Base-by-base conservation (phyloP, 2,113 vertebrate genomes). In the Urocitellus parryii region DNA sequence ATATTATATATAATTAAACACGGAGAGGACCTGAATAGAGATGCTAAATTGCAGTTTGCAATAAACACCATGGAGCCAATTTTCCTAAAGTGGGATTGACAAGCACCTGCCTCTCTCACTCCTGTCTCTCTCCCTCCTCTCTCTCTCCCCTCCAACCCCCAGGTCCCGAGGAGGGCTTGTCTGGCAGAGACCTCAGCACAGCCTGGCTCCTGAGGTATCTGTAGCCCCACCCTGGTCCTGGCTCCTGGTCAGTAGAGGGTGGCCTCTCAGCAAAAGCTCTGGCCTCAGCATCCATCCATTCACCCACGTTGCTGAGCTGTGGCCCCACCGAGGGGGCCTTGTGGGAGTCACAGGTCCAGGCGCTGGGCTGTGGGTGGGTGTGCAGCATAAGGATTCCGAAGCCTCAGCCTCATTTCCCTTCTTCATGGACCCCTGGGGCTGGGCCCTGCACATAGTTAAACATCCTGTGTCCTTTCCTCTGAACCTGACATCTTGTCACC, bases 51-150 rank as follows among this genome's bases (percentile, higher is more conserved):
- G 95, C 84, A 92, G 96, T 96, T 97, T 96, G 95, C 95, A 83
- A 76, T 92, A 96, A 97, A 95, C 96, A 95, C 97, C 94, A 84
- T 48, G 95, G 79, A 97, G 93, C 88, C 94, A 96, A 90, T 95
- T 96, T 96, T 89, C 92, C 85, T 58, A 39, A 77, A 92, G 95
- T 61, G 53, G 93, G 53, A 56, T 79, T 93, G 96, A 95, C 76
- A 12, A 86, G 72, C 25, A 27, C 48, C 86, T 77, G 37, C 65
- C n/a, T 51, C 58, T 74, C 48, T 82, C 72, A 67, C 68, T 51
- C 24, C 74, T 25, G 18, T 58, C 79, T 13, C 42, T 24, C 39
- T 16, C 51, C 4, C 14, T 53, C 63, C n/a, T 48, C 81, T 34
- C 25, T 77, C 79, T 12, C 42, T 24, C 39, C 17, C 34, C 34